These are phyloP conservation scores for Ctenodactylus gundi DNA, from an alignment of 2,113 vertebrate genomes.

Conservation along the genomic window DNA sequence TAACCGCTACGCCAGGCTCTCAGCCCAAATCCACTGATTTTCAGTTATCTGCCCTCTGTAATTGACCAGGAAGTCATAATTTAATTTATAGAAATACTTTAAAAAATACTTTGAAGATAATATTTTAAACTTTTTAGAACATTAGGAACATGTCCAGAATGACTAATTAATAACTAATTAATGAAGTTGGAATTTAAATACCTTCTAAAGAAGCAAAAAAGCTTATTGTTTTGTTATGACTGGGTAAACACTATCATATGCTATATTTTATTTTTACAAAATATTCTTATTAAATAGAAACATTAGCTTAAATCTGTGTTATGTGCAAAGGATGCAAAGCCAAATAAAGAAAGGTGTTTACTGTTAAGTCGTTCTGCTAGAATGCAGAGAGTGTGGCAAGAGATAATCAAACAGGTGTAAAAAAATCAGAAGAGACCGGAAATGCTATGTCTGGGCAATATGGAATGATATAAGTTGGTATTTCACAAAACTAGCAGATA, in stretches of 20 bases:
- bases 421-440: not conserved
- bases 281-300: not conserved
- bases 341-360: not conserved
- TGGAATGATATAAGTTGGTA: not conserved
- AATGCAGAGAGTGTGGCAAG: not conserved
- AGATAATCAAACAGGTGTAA: not conserved
- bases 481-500: not conserved
- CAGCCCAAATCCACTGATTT: not conserved
- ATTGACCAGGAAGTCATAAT: not conserved
- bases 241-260: not conserved
- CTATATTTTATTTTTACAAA: not conserved
- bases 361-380: not conserved
- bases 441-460: not conserved
- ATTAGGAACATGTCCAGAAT: not conserved
- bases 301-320: not conserved
- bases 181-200: constrained; percentile 2
- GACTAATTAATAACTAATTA: not conserved
- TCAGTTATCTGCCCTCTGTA: not conserved
- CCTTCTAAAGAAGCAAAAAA: not conserved
- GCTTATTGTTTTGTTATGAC: not conserved
- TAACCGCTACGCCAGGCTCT: too few relatives aligned
- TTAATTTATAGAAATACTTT: constrained; percentile 22
- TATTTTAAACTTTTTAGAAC: not conserved
- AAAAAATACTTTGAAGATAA: not conserved
- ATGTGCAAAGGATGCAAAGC: not conserved